These are phyloP conservation scores for Cerastis leucographa DNA, from an alignment of 2,888 invertebrate species.

Conservation along the genomic window DNA sequence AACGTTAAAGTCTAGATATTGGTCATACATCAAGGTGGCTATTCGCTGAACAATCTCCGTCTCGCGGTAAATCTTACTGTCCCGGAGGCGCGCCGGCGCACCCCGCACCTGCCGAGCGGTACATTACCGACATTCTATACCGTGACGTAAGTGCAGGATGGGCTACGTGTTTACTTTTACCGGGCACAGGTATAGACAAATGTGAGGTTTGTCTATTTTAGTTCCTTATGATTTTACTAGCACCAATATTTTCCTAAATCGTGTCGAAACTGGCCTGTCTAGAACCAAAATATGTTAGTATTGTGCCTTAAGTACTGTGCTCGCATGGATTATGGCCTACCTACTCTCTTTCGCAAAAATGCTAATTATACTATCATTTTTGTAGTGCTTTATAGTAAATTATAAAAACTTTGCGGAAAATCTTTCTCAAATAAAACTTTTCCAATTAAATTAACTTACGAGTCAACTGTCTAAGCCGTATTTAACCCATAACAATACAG, in stretches of 20 bases:
- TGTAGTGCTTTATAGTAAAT: background rate
- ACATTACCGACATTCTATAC: constrained; percentile 36
- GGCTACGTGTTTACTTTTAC: constrained; percentile 18
- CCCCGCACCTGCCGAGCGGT: constrained; percentile 30
- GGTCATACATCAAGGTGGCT: constrained; percentile 18
- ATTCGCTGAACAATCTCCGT: constrained; percentile 30
- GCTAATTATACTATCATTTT: background rate
- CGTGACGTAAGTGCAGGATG: constrained; percentile 27
- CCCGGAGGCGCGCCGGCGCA: constrained; percentile 6
- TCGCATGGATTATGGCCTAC: background rate
- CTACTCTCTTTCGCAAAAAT: background rate
- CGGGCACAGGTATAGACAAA: background rate
- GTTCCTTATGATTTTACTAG: background rate
- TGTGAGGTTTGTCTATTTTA: background rate
- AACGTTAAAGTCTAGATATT: constrained; percentile 21
- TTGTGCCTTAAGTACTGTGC: background rate
- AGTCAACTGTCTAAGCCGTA: background rate
- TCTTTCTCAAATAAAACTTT: background rate
- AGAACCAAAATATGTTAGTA: background rate
- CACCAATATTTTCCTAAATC: background rate
- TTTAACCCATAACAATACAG: background rate
- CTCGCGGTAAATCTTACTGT: constrained; percentile 33
- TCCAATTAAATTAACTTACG: background rate
- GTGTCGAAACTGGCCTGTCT: background rate
- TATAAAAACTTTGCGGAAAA: background rate